Percentiles rank a stretch among this genome's conserved stretches.
Evolutionary conservation across 2,797 vertebrate genomes (phyloP).

Genomic region (Pygocentrus nattereri): DNA sequence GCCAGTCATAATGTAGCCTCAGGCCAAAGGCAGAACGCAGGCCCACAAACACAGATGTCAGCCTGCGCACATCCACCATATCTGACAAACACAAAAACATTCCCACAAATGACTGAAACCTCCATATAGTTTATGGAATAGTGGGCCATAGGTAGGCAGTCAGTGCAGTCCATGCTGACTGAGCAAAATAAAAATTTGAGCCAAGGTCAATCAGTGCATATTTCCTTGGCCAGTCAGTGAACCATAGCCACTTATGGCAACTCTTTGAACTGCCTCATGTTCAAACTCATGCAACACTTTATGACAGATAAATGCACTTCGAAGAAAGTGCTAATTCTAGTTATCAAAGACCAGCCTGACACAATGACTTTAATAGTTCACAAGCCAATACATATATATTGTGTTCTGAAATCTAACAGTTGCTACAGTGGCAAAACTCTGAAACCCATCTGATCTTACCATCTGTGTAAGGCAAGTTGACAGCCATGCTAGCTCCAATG

Average conservation of each 20-base stretch:
- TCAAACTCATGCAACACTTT: not conserved
- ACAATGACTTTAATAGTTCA: too few species aligned
- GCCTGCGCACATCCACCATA: conserved; percentile 83
- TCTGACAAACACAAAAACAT: conserved; percentile 72
- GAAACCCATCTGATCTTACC: conserved; percentile 77
- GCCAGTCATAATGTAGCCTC: conserved; percentile 88
- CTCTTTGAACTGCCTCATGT: too few species aligned
- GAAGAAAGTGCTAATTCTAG: too few species aligned
- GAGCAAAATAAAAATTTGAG: not conserved
- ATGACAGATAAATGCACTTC: too few species aligned
- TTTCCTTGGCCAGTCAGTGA: too few species aligned
- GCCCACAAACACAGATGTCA: conserved; percentile 92
- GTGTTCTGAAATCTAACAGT: not conserved
- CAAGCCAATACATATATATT: not conserved
- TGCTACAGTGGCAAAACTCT: not conserved
- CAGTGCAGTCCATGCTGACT: not conserved
- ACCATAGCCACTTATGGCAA: too few species aligned
- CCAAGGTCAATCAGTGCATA: too few species aligned
- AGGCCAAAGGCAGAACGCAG: conserved; percentile 90
- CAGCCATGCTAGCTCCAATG: conserved; percentile 83
- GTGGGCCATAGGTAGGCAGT: too few species aligned
- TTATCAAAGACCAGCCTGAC: too few species aligned
- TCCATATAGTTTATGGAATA: too few species aligned
- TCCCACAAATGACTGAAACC: not conserved
- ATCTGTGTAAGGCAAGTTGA: conserved; percentile 81